These are phyloP conservation scores for Catharus fuscescens DNA, from an alignment of 2,113 vertebrate species.

Conservation along the genomic window DNA sequence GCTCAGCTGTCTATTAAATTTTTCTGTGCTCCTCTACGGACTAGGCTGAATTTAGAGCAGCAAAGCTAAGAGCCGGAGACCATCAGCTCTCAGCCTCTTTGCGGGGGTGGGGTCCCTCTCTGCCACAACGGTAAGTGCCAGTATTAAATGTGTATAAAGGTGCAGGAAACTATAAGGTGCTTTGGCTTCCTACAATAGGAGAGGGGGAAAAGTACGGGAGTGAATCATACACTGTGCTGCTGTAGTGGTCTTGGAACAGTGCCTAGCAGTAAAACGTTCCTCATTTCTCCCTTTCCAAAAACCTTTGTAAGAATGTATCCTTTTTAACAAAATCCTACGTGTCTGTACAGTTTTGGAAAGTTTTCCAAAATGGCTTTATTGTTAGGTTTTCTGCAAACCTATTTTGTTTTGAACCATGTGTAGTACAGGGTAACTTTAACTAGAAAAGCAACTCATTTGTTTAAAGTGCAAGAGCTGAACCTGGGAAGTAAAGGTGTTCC, in stretches of 20 bases:
- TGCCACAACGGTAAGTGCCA: conserved; percentile 68
- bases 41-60: conserved; percentile 10
- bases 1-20: not conserved
- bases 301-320: not conserved
- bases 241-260: not conserved
- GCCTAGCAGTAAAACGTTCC: not conserved
- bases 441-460: not conserved
- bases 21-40: not conserved
- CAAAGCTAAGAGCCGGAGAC: not conserved
- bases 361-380: not conserved
- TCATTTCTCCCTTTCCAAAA: not conserved
- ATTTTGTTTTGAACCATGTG: not conserved
- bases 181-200: not conserved
- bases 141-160: not conserved
- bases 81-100: not conserved
- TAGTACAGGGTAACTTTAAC: not conserved
- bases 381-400: not conserved
- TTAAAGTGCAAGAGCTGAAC: not conserved
- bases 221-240: not conserved
- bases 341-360: not conserved
- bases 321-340: not conserved
- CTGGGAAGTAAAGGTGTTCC: not conserved
- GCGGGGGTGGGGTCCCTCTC: not conserved
- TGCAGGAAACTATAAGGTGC: not conserved
- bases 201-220: not conserved